Evolutionary conservation across 2,888 invertebrate genomes (phyloP).

Genomic region (Polydrusus cervinus): DNA sequence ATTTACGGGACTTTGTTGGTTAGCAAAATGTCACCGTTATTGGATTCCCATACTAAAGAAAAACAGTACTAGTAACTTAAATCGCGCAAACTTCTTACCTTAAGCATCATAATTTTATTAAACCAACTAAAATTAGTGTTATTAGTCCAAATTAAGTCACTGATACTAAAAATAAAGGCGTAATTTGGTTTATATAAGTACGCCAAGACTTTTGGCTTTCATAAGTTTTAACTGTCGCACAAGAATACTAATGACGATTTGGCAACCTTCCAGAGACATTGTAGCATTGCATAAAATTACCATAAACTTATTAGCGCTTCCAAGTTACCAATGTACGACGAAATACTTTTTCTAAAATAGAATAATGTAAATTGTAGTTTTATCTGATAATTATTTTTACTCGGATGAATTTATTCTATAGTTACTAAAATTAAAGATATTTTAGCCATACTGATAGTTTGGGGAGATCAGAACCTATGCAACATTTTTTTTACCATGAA

Average conservation of each 20-base stretch:
- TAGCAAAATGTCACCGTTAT: no score
- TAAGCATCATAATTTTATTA: constrained; percentile 31
- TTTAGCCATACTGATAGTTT: no score
- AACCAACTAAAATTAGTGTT: not conserved
- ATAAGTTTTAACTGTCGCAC: constrained; percentile 26
- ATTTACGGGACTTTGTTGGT: no score
- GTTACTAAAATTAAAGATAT: no score
- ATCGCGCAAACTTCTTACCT: constrained; percentile 23
- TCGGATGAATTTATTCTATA: no score
- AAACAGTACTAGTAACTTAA: not conserved
- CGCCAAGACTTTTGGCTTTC: constrained; percentile 39
- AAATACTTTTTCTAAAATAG: constrained; percentile 1
- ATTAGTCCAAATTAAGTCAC: constrained; percentile 18
- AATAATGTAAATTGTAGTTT: not conserved
- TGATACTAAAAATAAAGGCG: constrained; percentile 18
- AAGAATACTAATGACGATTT: constrained; percentile 49
- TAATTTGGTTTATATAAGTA: constrained; percentile 44
- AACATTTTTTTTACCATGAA: no score
- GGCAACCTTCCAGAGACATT: constrained; percentile 43
- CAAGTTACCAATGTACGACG: constrained; percentile 4
- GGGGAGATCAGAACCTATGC: no score
- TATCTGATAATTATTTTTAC: not conserved
- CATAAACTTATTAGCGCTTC: constrained; percentile 26
- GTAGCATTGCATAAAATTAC: constrained; percentile 30
- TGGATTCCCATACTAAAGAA: not conserved